A percentile compares a stretch with the other conserved stretches of the same genome.
Conservation (phyloP, 2,797 vertebrate species). For the Eospalax fontanierii region DNA sequence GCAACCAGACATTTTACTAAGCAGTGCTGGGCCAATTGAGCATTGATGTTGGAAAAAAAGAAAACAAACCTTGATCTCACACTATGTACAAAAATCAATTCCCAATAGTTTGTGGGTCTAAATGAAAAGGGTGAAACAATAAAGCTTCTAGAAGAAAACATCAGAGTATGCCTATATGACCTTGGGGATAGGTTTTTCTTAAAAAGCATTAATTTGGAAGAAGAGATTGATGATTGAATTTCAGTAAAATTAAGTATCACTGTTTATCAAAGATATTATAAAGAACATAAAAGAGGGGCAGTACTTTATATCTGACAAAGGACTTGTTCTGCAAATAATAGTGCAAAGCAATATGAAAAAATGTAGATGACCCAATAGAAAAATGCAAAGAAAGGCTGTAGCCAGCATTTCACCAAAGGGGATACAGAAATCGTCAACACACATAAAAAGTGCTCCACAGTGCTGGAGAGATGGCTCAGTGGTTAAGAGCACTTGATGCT, state of each 20-base stretch:
- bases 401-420: not conserved
- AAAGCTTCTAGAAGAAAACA: conserved; percentile 49
- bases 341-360: conserved; percentile 17
- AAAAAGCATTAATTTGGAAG: not conserved
- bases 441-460: not conserved
- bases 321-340: conserved; percentile 15
- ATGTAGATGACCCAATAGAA: not conserved
- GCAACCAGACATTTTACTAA: conserved; percentile 37
- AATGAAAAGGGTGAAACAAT: conserved; percentile 38
- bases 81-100: not conserved
- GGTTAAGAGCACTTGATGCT: no score
- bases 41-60: not conserved
- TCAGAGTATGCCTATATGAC: not conserved
- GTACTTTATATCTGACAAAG: conserved; percentile 23
- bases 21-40: not conserved
- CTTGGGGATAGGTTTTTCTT: not conserved
- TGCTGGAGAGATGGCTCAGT: no score
- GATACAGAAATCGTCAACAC: not conserved
- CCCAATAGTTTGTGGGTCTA: conserved; percentile 20
- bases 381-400: conserved; percentile 8
- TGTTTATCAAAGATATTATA: not conserved
- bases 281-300: not conserved
- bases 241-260: conserved; percentile 25
- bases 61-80: conserved; percentile 11
- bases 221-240: conserved; percentile 55